Evolutionary conservation across 2,888 invertebrate genomes (phyloP).

Genomic region (Micropterix aruncella): DNA sequence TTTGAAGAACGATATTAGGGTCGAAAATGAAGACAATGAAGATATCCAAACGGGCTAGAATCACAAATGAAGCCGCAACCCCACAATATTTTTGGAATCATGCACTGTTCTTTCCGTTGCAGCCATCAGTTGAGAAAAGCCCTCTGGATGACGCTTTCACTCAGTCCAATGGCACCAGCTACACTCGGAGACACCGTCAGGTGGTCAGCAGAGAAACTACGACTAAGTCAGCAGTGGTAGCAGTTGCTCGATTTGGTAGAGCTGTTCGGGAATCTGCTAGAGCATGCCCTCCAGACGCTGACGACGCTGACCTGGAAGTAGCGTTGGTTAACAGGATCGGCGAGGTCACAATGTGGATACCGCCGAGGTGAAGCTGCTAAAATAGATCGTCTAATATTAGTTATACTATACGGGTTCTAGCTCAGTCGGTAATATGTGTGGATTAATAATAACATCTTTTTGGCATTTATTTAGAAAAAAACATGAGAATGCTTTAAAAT

Average conservation of each 20-base stretch:
- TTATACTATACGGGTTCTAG: too few relatives aligned
- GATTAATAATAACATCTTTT: too few relatives aligned
- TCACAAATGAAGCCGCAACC: background rate
- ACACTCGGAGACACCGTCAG: too few relatives aligned
- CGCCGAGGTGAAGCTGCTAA: slow-evolving; percentile 20
- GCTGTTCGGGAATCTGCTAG: slow-evolving; percentile 30
- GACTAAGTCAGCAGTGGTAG: slow-evolving; percentile 34
- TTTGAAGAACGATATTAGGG: too few relatives aligned
- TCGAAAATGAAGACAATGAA: slow-evolving; percentile 1
- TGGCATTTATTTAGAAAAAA: too few relatives aligned
- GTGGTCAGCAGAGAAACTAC: slow-evolving; percentile 20
- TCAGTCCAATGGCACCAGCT: background rate
- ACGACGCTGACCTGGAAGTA: slow-evolving; percentile 24
- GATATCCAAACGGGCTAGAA: background rate
- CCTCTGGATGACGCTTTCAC: background rate
- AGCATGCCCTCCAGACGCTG: slow-evolving; percentile 22
- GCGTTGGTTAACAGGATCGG: slow-evolving; percentile 39
- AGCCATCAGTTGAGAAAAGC: background rate
- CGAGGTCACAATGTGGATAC: slow-evolving; percentile 44
- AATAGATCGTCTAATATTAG: too few relatives aligned
- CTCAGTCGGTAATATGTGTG: too few relatives aligned
- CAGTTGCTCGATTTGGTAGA: slow-evolving; percentile 26
- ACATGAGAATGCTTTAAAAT: too few relatives aligned
- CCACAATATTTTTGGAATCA: background rate
- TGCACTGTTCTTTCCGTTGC: background rate